phyloP scores from a whole-genome alignment of 2,888 invertebrate genomes.

The Kuschelorhynchus macadamiae region DNA sequence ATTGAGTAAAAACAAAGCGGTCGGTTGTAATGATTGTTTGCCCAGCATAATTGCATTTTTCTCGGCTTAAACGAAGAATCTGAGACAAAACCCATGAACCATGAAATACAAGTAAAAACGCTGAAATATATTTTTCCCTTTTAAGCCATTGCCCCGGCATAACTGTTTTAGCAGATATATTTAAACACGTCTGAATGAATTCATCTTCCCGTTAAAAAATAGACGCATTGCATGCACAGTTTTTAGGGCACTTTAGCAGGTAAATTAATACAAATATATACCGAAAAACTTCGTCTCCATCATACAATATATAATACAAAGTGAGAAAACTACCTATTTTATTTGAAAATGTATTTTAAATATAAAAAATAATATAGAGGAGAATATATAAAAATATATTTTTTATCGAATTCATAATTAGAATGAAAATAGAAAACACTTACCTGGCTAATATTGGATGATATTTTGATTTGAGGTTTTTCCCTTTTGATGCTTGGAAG shows the following conservation, averaged over 20 bases:
- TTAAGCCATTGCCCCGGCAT: constrained; percentile 31
- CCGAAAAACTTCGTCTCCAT: too few species aligned
- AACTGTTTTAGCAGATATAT: constrained; percentile 17
- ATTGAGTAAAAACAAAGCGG: constrained; percentile 24
- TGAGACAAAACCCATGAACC: constrained; percentile 30
- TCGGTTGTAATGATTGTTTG: constrained; percentile 23
- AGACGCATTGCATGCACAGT: too few species aligned
- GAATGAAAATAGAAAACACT: too few species aligned
- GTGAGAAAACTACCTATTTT: too few species aligned
- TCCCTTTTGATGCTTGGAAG: constrained; percentile 62
- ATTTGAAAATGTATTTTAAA: too few species aligned
- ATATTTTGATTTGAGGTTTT: constrained; percentile 66
- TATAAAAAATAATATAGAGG: too few species aligned
- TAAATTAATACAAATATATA: too few species aligned
- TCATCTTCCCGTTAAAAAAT: neutral
- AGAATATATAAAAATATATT: too few species aligned
- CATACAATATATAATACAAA: too few species aligned
- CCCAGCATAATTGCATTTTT: constrained; percentile 27
- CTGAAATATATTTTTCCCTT: constrained; percentile 2
- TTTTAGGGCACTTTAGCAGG: too few species aligned
- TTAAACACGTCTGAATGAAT: neutral
- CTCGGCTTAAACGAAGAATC: constrained; percentile 24
- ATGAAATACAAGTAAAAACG: constrained; percentile 32
- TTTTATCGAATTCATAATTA: too few species aligned
- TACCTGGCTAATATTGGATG: constrained; percentile 67